phyloP scores from a whole-genome alignment of 2,113 vertebrate species.

The Chloebia gouldiae region DNA sequence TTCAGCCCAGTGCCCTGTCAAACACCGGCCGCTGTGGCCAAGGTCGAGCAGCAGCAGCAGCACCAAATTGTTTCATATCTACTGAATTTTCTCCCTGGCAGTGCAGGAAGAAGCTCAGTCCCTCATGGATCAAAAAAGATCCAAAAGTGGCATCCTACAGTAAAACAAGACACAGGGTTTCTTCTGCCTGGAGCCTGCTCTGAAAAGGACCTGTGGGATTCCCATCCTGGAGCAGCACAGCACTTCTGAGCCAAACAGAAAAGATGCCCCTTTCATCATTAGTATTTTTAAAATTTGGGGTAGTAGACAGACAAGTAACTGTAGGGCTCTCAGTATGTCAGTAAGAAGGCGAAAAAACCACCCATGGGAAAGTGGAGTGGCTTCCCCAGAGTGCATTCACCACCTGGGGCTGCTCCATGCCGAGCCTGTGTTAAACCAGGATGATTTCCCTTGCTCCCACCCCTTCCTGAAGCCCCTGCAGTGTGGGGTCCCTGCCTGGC shows the following conservation, averaged over 20 bases:
- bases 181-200: background rate
- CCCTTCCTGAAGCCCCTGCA: accelerated
- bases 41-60: background rate
- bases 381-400: accelerated
- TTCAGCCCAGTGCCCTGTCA: constrained; percentile 32
- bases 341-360: background rate
- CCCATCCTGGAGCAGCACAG: background rate
- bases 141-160: background rate
- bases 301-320: background rate
- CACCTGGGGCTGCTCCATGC: accelerated
- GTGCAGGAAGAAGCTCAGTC: background rate
- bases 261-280: background rate
- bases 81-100: background rate
- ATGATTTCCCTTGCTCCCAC: background rate
- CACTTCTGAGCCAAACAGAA: background rate
- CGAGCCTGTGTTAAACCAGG: background rate
- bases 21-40: constrained; percentile 35
- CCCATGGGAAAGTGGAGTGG: accelerated
- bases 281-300: background rate
- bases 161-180: background rate
- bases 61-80: constrained; percentile 2
- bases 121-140: background rate
- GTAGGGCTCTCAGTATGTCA: background rate
- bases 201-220: background rate
- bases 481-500: background rate